Evolutionary conservation across 2,113 vertebrate species (phyloP), one percentile per base, ranked within the genome.

Genomic region (Cairina moschata): DNA sequence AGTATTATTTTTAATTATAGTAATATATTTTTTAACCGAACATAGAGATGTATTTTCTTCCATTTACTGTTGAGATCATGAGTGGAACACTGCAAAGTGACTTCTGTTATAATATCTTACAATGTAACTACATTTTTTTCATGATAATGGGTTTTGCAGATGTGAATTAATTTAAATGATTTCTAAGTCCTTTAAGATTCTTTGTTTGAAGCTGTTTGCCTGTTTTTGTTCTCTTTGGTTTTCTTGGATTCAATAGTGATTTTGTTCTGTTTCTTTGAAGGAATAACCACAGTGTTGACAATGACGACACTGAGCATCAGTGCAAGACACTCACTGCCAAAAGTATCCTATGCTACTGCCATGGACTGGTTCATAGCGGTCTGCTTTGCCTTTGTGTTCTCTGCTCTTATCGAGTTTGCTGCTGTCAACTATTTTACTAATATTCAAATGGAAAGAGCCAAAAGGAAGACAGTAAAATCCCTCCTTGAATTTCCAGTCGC

Each of bases 311-410:
- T 99, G 83, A 99, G 99, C 86, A 99, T 99, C 98, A 99, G 99
- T n/a, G 99, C 99, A 17, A 98, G 99, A 79, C 99, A 99, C 96
- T 99, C 99, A 38, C 97, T 99, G 87, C 99, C 99, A 65, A 99
- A 99, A 98, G 99, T 99, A 76, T 99, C 99, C 23, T 99, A 99
- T 21, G 99, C 99, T 86, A 99, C 99, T 4, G 99, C 99, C 56
- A 99, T 99, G 99, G 99, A 99, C 97, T 99, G 99, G 99, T 99
- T 99, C 97, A 99, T 99, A 88, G 99, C 99, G 0, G 99, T 99
- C 90, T 99, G 99, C 96, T 99, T 99, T 88, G 99, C 99, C 95
- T 99, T 99, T 75, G 99, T 99, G 88, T 99, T 99, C 98, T 99
- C 99, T 32, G 99, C 99, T 91, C 99, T 99, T 48, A 99, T 99